A percentile compares a stretch with the other conserved stretches of the same genome.
Conservation (phyloP, 2,888 invertebrate species). For the Hirtodrosophila histrioides region DNA sequence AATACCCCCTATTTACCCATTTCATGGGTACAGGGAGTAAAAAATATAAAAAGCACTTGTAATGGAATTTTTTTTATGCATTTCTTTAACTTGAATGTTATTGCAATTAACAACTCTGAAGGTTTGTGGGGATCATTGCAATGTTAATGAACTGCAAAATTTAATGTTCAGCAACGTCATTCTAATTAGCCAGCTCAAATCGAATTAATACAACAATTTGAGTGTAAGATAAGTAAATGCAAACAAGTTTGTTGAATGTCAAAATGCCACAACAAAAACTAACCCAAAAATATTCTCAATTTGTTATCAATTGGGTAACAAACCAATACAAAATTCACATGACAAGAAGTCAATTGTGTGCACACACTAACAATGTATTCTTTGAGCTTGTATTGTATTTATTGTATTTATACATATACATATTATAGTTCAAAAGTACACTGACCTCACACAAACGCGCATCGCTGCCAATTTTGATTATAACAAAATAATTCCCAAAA, state of each 20-base stretch:
- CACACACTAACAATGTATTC: neutral
- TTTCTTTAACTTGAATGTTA: too few relatives aligned
- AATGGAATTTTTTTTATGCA: too few relatives aligned
- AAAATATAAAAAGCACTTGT: too few relatives aligned
- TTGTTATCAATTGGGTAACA: constrained; percentile 15
- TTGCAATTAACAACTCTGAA: too few relatives aligned
- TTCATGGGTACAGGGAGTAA: too few relatives aligned
- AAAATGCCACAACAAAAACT: neutral
- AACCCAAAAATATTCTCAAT: neutral
- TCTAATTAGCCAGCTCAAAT: neutral
- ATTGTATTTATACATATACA: constrained; percentile 1
- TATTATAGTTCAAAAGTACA: constrained; percentile 34
- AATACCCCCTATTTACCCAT: too few relatives aligned
- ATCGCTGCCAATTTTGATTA: constrained; percentile 23
- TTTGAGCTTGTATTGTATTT: neutral
- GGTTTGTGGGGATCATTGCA: too few relatives aligned
- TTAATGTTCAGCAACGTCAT: too few relatives aligned
- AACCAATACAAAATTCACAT: constrained; percentile 8
- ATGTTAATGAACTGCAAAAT: too few relatives aligned
- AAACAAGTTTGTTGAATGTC: neutral
- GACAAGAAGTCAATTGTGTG: neutral
- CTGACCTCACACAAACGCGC: constrained; percentile 52
- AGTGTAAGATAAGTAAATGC: constrained; percentile 2
- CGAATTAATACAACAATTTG: neutral
- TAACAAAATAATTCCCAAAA: neutral